phyloP scores from a whole-genome alignment of 2,888 invertebrate genomes.

The Euclidia mi region DNA sequence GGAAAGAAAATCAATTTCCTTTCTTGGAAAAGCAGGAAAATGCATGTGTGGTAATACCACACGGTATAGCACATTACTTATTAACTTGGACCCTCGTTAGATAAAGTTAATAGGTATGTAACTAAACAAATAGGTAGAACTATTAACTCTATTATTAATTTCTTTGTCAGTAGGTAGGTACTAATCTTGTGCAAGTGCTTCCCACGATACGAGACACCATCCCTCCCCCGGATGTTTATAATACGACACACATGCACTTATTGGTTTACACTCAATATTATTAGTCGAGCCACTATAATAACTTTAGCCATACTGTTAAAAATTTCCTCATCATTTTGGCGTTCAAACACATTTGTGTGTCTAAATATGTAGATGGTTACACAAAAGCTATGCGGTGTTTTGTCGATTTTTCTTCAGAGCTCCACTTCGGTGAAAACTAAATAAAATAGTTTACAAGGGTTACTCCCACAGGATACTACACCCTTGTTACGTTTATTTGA shows the following conservation, averaged over 20 bases:
- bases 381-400: conserved; percentile 12
- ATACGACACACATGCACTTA: conserved; percentile 35
- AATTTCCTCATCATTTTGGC: not conserved
- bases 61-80: not conserved
- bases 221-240: conserved; percentile 50
- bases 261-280: conserved; percentile 25
- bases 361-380: conserved; percentile 13
- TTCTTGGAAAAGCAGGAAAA: conserved; percentile 4
- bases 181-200: conserved; percentile 21
- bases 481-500: conserved; percentile 69
- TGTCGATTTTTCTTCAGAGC: conserved; percentile 38
- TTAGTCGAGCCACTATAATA: conserved; percentile 8
- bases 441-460: conserved; percentile 77
- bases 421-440: conserved; percentile 63
- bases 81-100: not conserved
- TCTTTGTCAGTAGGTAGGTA: not conserved
- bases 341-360: conserved; percentile 13
- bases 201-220: conserved; percentile 42
- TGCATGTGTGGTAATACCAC: too few species aligned
- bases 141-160: not conserved
- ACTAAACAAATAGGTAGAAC: not conserved
- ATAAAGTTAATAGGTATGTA: not conserved
- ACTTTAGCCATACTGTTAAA: not conserved
- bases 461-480: conserved; percentile 65
- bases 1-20: conserved; percentile 11